A percentile compares a stretch with the other conserved stretches of the same genome.
phyloP scores from a whole-genome alignment of 2,113 vertebrate species.

The Urocitellus parryii region DNA sequence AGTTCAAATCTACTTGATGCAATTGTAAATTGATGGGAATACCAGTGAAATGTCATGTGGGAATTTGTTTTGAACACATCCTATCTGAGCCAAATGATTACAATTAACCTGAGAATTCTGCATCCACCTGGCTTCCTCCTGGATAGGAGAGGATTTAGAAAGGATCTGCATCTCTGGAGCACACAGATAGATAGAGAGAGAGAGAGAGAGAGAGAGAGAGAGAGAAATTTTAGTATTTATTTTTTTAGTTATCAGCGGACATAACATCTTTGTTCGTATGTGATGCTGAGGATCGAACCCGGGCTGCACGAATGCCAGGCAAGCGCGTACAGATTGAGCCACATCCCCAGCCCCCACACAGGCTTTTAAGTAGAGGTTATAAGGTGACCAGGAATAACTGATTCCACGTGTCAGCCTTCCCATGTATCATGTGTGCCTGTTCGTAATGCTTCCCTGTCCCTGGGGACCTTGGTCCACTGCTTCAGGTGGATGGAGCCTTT shows the following conservation, averaged over 20 bases:
- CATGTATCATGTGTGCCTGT: neutral
- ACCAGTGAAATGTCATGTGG: neutral
- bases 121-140: neutral
- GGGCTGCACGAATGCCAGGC: too few species aligned
- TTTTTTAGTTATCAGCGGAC: too few species aligned
- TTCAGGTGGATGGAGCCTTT: neutral
- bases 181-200: neutral
- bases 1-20: neutral
- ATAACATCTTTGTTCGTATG: too few species aligned
- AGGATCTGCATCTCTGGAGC: too few species aligned
- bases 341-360: too few species aligned
- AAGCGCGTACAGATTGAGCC: too few species aligned
- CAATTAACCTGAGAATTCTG: neutral
- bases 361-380: neutral
- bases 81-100: neutral
- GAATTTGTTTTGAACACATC: neutral
- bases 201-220: too few species aligned
- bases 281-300: too few species aligned
- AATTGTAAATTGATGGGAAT: neutral
- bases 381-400: neutral
- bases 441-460: too few species aligned
- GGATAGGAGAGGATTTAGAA: neutral
- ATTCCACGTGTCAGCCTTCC: neutral
- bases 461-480: neutral
- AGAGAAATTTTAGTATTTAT: too few species aligned